Percentiles rank a stretch among this genome's conserved stretches.
phyloP scores from a whole-genome alignment of 2,113 vertebrate species.

The Scopus umbretta region DNA sequence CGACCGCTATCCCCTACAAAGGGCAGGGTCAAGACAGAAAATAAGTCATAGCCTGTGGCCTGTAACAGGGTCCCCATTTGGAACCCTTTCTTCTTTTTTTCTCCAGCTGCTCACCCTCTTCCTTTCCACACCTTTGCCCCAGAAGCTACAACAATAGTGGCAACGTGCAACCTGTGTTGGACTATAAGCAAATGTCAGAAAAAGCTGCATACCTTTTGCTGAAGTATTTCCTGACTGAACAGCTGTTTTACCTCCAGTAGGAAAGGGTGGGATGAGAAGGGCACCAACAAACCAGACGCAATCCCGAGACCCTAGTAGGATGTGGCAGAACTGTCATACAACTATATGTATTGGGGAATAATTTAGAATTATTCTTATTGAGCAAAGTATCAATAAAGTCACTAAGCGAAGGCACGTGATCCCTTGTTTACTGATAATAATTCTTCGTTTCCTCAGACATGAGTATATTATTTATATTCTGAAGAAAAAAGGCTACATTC shows the following conservation, averaged over 20 bases:
- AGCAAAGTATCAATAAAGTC: neutral
- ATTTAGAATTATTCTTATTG: neutral
- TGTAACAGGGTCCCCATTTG: rapidly evolving
- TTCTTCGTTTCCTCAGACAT: neutral
- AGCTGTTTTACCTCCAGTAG: neutral
- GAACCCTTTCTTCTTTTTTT: neutral
- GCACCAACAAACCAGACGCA: neutral
- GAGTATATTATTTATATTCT: neutral
- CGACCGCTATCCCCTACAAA: too few relatives aligned
- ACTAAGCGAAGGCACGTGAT: neutral
- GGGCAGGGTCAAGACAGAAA: neutral
- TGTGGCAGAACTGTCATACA: neutral
- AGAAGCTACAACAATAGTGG: neutral
- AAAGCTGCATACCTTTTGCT: neutral
- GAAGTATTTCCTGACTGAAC: neutral
- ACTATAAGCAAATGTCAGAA: neutral
- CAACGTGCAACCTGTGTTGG: neutral
- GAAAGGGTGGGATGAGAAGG: neutral
- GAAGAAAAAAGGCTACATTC: neutral
- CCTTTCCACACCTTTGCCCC: neutral
- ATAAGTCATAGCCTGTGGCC: neutral
- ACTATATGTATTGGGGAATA: neutral
- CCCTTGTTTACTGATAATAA: neutral
- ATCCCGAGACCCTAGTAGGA: neutral
- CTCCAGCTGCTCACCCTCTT: neutral